phyloP scores from a whole-genome alignment of 2,888 invertebrate genomes.

The Drosophila mayaguana region DNA sequence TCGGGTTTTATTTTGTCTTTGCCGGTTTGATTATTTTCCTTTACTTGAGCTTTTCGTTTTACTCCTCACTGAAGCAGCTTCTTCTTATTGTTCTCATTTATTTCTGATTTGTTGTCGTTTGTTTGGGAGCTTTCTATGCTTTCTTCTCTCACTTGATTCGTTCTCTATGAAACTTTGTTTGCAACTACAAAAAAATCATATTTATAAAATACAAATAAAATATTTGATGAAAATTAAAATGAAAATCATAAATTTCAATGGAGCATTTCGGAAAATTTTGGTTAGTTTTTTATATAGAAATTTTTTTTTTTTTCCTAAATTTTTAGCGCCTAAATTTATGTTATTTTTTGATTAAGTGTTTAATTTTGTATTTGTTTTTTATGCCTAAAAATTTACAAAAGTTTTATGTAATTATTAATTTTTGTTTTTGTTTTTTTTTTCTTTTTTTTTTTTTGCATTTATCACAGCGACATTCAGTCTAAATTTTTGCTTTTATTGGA shows the following conservation, averaged over 20 bases:
- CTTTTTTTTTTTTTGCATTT: slow-evolving; percentile 72
- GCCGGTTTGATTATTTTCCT: slow-evolving; percentile 42
- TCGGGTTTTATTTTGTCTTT: slow-evolving; percentile 31
- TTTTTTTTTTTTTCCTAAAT: slow-evolving; percentile 48
- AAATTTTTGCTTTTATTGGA: slow-evolving; percentile 84
- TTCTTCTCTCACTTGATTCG: slow-evolving; percentile 2
- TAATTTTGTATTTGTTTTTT: slow-evolving; percentile 54
- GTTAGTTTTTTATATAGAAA: slow-evolving; percentile 27
- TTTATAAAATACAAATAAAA: slow-evolving; percentile 19
- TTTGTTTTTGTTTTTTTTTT: slow-evolving; percentile 53
- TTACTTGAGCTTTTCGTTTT: slow-evolving; percentile 25
- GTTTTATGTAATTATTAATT: slow-evolving; percentile 70
- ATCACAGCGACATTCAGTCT: slow-evolving; percentile 85
- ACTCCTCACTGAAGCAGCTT: slow-evolving; percentile 70
- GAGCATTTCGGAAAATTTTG: slow-evolving; percentile 61
- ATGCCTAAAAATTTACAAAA: slow-evolving; percentile 83
- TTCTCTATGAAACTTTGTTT: slow-evolving; percentile 70
- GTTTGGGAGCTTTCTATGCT: slow-evolving; percentile 8
- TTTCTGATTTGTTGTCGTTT: slow-evolving; percentile 30
- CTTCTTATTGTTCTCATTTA: neutral
- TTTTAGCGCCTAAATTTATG: slow-evolving; percentile 80
- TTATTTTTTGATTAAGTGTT: slow-evolving; percentile 64
- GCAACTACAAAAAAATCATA: slow-evolving; percentile 59
- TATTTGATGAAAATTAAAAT: neutral
- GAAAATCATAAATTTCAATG: slow-evolving; percentile 34